Conservation (phyloP, 2,113 vertebrate genomes). For the Nicator chloris region DNA sequence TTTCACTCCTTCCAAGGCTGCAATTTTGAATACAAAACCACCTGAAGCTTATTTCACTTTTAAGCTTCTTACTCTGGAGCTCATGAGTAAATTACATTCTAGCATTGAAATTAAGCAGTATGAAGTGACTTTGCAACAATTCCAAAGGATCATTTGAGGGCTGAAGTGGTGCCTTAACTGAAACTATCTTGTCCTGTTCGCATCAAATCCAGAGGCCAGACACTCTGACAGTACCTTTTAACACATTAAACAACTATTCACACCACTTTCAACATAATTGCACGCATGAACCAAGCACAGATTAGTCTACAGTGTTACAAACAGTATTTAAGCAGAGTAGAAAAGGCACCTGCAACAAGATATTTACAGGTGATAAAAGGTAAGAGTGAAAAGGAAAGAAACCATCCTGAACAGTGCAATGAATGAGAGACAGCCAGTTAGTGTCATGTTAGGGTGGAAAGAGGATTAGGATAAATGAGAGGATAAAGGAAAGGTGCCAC, state of each 20-base stretch:
- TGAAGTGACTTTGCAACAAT: not conserved
- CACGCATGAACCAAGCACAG: not conserved
- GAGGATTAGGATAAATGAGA: not conserved
- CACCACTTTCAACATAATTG: not conserved
- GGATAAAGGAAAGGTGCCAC: not conserved
- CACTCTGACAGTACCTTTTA: not conserved
- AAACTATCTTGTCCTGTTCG: not conserved
- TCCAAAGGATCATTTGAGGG: not conserved
- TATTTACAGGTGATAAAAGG: not conserved
- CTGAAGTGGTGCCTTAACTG: not conserved
- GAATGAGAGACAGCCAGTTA: not conserved
- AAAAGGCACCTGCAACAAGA: not conserved
- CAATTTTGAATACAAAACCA: not conserved
- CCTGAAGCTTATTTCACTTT: not conserved
- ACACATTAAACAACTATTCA: not conserved
- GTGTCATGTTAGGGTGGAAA: not conserved
- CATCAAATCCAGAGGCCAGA: not conserved
- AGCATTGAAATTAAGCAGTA: not conserved
- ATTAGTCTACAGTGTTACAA: not conserved
- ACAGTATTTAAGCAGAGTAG: not conserved
- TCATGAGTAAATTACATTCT: not conserved
- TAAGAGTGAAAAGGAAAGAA: not conserved
- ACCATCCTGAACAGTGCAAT: not conserved
- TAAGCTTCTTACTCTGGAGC: not conserved
- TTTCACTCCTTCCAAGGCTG: not conserved